These are phyloP conservation scores for Aphodius granarius DNA, from an alignment of 2,888 invertebrate species.

Conservation along the genomic window DNA sequence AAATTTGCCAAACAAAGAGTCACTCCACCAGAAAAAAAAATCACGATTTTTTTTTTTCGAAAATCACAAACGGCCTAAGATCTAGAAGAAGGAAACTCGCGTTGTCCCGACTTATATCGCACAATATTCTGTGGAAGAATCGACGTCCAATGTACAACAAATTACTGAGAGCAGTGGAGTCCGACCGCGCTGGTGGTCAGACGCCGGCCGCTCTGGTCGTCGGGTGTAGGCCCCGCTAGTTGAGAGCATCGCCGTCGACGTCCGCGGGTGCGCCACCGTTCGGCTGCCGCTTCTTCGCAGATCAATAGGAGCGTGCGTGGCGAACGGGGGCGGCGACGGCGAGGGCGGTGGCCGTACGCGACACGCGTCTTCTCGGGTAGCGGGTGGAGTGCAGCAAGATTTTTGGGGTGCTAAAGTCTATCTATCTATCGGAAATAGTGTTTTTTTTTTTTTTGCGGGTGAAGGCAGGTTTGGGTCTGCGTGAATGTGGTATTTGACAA, in stretches of 20 bases:
- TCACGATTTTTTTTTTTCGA: not conserved
- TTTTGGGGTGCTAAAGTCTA: too few relatives aligned
- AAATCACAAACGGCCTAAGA: not conserved
- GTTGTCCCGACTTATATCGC: not conserved
- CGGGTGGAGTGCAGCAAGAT: not conserved
- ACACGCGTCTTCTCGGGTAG: not conserved
- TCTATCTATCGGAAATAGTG: too few relatives aligned
- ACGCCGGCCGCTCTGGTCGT: conserved; percentile 50
- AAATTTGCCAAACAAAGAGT: not conserved
- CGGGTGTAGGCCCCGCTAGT: conserved; percentile 47
- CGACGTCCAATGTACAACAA: not conserved
- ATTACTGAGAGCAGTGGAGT: conserved; percentile 10
- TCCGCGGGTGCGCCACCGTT: conserved; percentile 52
- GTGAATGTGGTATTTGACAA: too few relatives aligned
- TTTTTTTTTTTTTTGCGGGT: too few relatives aligned
- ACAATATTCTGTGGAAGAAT: not conserved
- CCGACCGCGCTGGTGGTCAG: conserved; percentile 19
- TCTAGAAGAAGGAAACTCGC: not conserved
- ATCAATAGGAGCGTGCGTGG: conserved; percentile 40
- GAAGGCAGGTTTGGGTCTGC: too few relatives aligned
- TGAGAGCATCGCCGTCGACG: conserved; percentile 54
- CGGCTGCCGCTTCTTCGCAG: conserved; percentile 48
- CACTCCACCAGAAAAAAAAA: not conserved
- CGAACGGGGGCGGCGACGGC: conserved; percentile 21
- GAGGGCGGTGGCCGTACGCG: conserved; percentile 1